Percentiles rank a stretch among this genome's conserved stretches.
Conservation (phyloP, 2,888 invertebrate species). For the Aricia artaxerxes region DNA sequence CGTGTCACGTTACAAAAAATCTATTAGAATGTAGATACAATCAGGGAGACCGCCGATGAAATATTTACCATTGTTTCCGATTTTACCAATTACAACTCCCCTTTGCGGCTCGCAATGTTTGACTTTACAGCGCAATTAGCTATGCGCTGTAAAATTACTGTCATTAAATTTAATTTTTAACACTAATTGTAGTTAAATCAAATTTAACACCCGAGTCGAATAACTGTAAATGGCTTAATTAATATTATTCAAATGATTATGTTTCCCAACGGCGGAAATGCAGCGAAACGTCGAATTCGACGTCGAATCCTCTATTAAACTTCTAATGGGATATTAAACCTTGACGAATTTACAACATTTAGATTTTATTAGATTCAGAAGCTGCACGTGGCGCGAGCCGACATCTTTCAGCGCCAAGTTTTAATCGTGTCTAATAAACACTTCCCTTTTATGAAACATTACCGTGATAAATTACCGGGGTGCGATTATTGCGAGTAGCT, state of each 20-base stretch:
- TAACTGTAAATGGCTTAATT: constrained; percentile 22
- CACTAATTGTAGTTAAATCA: constrained; percentile 19
- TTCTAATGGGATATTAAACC: constrained; percentile 23
- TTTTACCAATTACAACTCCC: constrained; percentile 26
- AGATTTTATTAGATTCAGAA: constrained; percentile 32
- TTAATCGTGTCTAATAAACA: constrained; percentile 32
- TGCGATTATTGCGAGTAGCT: constrained; percentile 47
- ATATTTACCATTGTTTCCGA: constrained; percentile 28
- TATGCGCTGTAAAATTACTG: background rate
- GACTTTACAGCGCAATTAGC: constrained; percentile 9
- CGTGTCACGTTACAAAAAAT: constrained; percentile 47
- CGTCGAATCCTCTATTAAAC: constrained; percentile 27
- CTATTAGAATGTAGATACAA: constrained; percentile 40
- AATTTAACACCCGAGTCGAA: constrained; percentile 10
- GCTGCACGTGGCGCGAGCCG: constrained; percentile 28
- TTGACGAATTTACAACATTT: constrained; percentile 30
- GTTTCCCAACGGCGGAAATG: constrained; percentile 11
- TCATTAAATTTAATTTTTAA: constrained; percentile 21
- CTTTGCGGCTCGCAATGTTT: constrained; percentile 1
- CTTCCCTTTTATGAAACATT: constrained; percentile 36
- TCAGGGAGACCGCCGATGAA: constrained; percentile 36
- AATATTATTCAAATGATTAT: constrained; percentile 24
- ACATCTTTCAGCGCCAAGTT: constrained; percentile 31
- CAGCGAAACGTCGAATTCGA: background rate
- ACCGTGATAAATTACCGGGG: constrained; percentile 42